A percentile compares a stretch with the other conserved stretches of the same genome.
These are phyloP conservation scores for Apis laboriosa DNA, from an alignment of 1,140 invertebrate species.

Conservation along the genomic window DNA sequence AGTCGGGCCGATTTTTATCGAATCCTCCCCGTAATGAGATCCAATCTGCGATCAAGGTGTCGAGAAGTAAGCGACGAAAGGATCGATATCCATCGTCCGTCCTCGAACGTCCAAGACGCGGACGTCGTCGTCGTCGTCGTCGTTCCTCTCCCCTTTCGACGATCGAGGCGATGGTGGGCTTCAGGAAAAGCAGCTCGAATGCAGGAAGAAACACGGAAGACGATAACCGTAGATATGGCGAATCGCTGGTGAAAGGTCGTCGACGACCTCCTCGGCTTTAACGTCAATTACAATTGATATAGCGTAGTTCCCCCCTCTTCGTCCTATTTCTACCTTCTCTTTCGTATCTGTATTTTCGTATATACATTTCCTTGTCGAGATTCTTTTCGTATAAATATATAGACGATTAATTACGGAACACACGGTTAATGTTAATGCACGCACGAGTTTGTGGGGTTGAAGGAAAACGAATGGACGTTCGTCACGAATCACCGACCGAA, in stretches of 20 bases:
- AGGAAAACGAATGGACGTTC: no score
- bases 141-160: neutral
- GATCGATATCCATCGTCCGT: constrained; percentile 52
- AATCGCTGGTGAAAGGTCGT: constrained; percentile 66
- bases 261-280: constrained; percentile 56
- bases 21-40: constrained; percentile 22
- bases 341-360: no score
- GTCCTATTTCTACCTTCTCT: constrained; percentile 20
- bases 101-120: neutral
- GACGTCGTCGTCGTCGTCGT: neutral
- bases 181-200: constrained; percentile 58
- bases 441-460: no score
- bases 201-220: constrained; percentile 53
- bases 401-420: no score
- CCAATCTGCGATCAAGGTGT: constrained; percentile 9
- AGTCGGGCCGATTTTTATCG: constrained; percentile 36
- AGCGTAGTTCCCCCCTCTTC: constrained; percentile 51
- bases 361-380: neutral
- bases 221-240: constrained; percentile 67
- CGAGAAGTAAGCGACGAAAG: constrained; percentile 36
- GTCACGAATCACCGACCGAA: no score
- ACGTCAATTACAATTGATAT: constrained; percentile 73
- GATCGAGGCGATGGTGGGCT: constrained; percentile 36
- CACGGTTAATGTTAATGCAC: no score
- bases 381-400: neutral